Evolutionary conservation across 2,888 invertebrate species (phyloP).

Genomic region (Teleiodes luculella): DNA sequence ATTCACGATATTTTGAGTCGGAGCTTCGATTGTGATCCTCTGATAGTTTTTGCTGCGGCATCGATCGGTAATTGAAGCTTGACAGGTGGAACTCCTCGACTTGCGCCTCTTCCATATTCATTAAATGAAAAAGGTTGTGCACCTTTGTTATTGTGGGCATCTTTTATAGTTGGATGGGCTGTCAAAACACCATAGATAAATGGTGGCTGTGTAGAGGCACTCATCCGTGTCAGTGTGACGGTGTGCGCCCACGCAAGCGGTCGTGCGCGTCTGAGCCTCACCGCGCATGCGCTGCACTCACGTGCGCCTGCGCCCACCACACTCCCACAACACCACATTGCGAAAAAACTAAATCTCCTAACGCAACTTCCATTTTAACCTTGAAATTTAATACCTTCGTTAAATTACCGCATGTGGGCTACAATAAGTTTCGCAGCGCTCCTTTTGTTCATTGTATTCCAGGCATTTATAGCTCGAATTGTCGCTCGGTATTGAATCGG

Average conservation of each 20-base stretch:
- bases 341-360: constrained; percentile 70
- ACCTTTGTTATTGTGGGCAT: neutral
- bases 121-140: constrained; percentile 3
- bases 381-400: constrained; percentile 71
- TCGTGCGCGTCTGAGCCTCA: constrained; percentile 40
- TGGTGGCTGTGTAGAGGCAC: constrained; percentile 33
- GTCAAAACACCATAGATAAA: constrained; percentile 37
- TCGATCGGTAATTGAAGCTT: constrained; percentile 38
- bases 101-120: constrained; percentile 7
- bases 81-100: constrained; percentile 30
- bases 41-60: constrained; percentile 20
- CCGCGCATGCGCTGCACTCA: constrained; percentile 13
- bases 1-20: constrained; percentile 45
- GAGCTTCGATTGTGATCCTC: constrained; percentile 36
- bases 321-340: constrained; percentile 67
- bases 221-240: constrained; percentile 50
- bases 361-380: constrained; percentile 63
- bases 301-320: constrained; percentile 65
- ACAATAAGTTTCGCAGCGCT: constrained; percentile 49
- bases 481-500: constrained; percentile 27
- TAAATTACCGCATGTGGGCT: constrained; percentile 66
- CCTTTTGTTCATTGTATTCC: constrained; percentile 61
- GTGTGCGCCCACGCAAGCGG: constrained; percentile 61
- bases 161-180: constrained; percentile 28
- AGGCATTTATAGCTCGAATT: constrained; percentile 35